A percentile compares a stretch with the other conserved stretches of the same genome.
Evolutionary conservation across 2,113 vertebrate species (phyloP).

Genomic region (Conger conger): DNA sequence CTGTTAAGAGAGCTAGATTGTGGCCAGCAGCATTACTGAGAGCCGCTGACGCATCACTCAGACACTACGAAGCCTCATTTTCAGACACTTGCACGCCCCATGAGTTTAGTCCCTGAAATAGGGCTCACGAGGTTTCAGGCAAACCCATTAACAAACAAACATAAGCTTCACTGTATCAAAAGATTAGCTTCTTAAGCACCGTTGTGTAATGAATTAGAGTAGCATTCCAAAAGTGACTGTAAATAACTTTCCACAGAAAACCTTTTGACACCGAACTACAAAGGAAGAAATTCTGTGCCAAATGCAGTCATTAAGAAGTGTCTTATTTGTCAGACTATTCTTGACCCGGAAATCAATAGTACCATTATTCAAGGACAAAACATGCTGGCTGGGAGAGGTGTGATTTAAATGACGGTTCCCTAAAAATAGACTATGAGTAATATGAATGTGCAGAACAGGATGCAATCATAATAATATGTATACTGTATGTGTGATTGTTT

Average conservation of each 20-base stretch:
- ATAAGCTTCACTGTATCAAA: conserved; percentile 8
- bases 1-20: neutral
- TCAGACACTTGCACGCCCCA: neutral
- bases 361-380: neutral
- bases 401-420: neutral
- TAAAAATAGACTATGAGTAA: conserved; percentile 8
- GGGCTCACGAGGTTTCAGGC: neutral
- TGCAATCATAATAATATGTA: too few species aligned
- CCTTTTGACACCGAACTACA: neutral
- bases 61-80: neutral
- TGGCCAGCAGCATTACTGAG: neutral
- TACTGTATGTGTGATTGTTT: too few species aligned
- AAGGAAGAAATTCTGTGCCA: neutral
- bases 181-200: conserved; percentile 7
- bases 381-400: neutral
- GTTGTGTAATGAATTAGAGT: neutral
- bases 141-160: conserved; percentile 18
- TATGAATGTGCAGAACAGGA: too few species aligned
- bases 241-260: conserved; percentile 11
- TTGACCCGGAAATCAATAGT: neutral
- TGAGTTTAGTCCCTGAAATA: neutral
- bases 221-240: neutral
- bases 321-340: neutral
- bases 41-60: neutral
- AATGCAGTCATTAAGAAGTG: neutral